Evolutionary conservation across 1,140 invertebrate genomes (phyloP), one percentile per base, ranked within the genome.

Genomic region (Coptotermes formosanus): DNA sequence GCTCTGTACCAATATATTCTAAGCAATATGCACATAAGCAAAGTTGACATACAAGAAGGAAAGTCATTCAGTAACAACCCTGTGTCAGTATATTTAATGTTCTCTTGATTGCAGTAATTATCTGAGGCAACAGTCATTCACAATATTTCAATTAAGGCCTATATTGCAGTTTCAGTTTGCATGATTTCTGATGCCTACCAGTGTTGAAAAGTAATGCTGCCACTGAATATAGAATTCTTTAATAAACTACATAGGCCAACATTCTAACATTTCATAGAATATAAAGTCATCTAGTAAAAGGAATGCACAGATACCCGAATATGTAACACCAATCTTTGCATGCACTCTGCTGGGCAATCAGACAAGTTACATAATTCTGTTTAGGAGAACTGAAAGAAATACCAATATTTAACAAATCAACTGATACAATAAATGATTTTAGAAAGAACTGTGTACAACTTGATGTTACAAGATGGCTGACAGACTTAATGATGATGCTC

Each of bases 81-180:
- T 75, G 64, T 75, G n/a, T n/a, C 25, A 30, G 25, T 75, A 16
- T 75, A 30, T 9, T 30, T 75, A n/a, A 8, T 30, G 25, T 25
- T 75, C n/a, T 30, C 64, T 30, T 75, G 64, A 75, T 30, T 30
- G 64, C 64, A 75, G 25, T 21, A 64, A 23, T 64, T 64, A 21
- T 19, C 21, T 8, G 59, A 64, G 59, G 59, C 59, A 64, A 64
- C 19, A 64, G 12, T 64, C 59, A 23, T 64, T 23, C 19, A 64
- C n/a, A 75, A 75, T 30, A 75, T 75, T 75, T 75, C 9, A 75
- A 30, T 75, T n/a, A 75, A 75, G 64, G 64, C 64, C 64, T 75
- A 30, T 75, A 30, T 25, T 59, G 7, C 9, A 64, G 59, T 64
- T 23, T 23, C 12, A 16, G 48, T 11, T 64, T 64, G n/a, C 64